phyloP scores from a whole-genome alignment of 2,888 invertebrate species.

The Apocheima hispidaria region DNA sequence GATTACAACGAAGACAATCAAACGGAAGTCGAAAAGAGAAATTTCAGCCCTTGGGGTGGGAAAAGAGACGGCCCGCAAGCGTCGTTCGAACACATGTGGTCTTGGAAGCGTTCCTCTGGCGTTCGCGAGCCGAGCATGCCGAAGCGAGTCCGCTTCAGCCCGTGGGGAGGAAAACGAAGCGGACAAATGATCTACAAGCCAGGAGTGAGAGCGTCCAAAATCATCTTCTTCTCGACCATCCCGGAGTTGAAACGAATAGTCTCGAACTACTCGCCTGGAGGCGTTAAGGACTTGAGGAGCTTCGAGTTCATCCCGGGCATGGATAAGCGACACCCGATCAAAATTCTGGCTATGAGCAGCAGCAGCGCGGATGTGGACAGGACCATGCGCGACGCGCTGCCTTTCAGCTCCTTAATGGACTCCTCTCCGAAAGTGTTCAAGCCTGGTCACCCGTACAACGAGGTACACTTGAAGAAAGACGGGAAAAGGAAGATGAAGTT shows the following conservation, averaged over 20 bases:
- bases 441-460: slow-evolving; percentile 73
- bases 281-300: slow-evolving; percentile 57
- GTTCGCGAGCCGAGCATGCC: slow-evolving; percentile 79
- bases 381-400: slow-evolving; percentile 64
- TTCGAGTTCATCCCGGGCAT: slow-evolving; percentile 66
- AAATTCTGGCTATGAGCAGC: slow-evolving; percentile 67
- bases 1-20: slow-evolving; percentile 56
- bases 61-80: slow-evolving; percentile 53
- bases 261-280: slow-evolving; percentile 67
- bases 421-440: slow-evolving; percentile 68
- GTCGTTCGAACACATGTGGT: slow-evolving; percentile 68
- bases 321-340: slow-evolving; percentile 72
- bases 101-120: slow-evolving; percentile 70
- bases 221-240: slow-evolving; percentile 70
- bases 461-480: slow-evolving; percentile 75
- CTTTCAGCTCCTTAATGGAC: slow-evolving; percentile 69
- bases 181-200: slow-evolving; percentile 76
- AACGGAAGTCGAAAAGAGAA: slow-evolving; percentile 62
- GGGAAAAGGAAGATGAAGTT: slow-evolving; percentile 81
- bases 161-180: slow-evolving; percentile 81
- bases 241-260: slow-evolving; percentile 73
- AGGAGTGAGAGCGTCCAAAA: slow-evolving; percentile 65
- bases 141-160: slow-evolving; percentile 79
- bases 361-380: slow-evolving; percentile 60
- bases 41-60: slow-evolving; percentile 82